A percentile compares a stretch with the other conserved stretches of the same genome.
Conservation (phyloP, 1,140 invertebrate genomes). For the Caenorhabditis tropicalis region DNA sequence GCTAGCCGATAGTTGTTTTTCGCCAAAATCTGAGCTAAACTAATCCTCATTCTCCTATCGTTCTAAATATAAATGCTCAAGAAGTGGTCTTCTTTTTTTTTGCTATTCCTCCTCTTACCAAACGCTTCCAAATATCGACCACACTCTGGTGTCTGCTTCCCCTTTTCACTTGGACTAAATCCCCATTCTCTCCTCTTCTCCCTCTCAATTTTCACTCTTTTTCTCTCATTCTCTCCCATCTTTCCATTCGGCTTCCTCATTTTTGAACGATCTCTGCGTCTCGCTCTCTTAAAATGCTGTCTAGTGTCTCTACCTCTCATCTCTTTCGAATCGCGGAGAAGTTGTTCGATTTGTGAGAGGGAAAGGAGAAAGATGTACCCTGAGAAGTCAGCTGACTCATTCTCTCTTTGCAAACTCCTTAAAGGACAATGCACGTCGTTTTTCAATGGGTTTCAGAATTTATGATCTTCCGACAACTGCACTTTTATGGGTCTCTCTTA, state of each 20-base stretch:
- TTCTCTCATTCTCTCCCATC: not conserved
- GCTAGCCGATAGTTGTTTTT: too few relatives aligned
- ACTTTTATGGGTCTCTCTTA: not conserved
- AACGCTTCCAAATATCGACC: not conserved
- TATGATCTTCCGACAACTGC: too few relatives aligned
- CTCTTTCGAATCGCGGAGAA: not conserved
- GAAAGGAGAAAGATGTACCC: not conserved
- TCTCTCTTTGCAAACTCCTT: conserved; percentile 9
- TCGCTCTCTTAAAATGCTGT: not conserved
- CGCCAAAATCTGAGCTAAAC: too few relatives aligned
- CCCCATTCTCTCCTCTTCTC: not conserved
- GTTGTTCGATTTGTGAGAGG: conserved; percentile 19
- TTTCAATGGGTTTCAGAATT: too few relatives aligned
- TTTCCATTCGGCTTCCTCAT: not conserved
- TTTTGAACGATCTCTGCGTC: not conserved
- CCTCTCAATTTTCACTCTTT: not conserved
- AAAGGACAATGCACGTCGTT: not conserved
- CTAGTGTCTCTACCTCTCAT: conserved; percentile 28
- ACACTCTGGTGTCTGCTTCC: not conserved
- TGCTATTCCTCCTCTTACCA: not conserved
- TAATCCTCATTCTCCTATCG: not conserved
- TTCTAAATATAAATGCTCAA: not conserved
- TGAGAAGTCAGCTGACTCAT: conserved; percentile 24
- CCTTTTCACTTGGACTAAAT: conserved; percentile 1
- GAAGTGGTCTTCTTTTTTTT: not conserved